phyloP scores from a whole-genome alignment of 64 coral and sea anemone genomes.

The Montipora foliosa region DNA sequence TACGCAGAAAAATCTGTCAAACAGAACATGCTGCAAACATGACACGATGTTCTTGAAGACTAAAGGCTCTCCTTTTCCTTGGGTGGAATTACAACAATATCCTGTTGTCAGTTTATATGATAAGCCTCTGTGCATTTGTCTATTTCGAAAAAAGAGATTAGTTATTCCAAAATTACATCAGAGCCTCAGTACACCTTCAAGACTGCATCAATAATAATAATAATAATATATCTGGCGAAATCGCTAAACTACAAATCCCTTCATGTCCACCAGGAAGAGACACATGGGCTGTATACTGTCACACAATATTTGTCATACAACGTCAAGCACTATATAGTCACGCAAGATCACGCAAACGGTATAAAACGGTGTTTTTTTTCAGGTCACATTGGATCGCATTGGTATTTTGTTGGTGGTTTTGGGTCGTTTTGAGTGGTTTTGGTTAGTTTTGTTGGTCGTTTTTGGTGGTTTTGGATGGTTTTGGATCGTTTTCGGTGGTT shows the following conservation, averaged over 20 bases:
- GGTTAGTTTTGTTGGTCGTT: background rate
- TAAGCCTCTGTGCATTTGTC: no score
- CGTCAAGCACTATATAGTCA: background rate
- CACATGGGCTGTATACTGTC: background rate
- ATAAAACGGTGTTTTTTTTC: background rate
- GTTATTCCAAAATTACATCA: background rate
- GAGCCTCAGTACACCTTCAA: background rate
- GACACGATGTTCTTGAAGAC: no score
- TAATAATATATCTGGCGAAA: background rate
- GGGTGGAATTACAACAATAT: no score
- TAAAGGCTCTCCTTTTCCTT: no score
- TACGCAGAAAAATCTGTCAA: no score
- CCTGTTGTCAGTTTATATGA: no score
- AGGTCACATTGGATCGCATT: background rate
- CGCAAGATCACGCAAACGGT: background rate
- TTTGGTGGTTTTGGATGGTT: no score
- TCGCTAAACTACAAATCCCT: background rate
- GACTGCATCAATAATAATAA: background rate
- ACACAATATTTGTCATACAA: background rate
- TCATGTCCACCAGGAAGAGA: background rate
- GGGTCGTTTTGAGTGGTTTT: no score
- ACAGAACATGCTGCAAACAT: no score
- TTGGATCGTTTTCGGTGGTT: background rate
- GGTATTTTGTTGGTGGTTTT: background rate
- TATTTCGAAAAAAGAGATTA: no score